Percentiles rank a stretch among this genome's conserved stretches.
phyloP scores from a whole-genome alignment of 2,113 vertebrate species.

The Varanus salvator region DNA sequence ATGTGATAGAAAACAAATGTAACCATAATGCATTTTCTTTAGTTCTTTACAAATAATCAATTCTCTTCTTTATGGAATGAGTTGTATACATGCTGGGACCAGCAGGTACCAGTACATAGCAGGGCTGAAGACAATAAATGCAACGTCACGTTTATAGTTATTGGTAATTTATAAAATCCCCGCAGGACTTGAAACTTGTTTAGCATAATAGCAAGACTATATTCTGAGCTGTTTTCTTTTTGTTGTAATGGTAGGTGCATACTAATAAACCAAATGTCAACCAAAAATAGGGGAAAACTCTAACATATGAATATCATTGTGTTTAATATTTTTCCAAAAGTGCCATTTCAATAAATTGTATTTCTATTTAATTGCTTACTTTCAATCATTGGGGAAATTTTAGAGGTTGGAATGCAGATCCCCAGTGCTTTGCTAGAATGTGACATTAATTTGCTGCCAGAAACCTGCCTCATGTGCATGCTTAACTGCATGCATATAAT shows the following conservation, averaged over 20 bases:
- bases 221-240: slow-evolving; percentile 90
- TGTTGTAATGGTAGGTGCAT: slow-evolving; percentile 89
- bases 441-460: slow-evolving; percentile 79
- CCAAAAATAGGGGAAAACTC: slow-evolving; percentile 80
- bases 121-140: slow-evolving; percentile 87
- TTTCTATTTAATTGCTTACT: slow-evolving; percentile 84
- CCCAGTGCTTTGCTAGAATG: slow-evolving; percentile 76
- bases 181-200: slow-evolving; percentile 83
- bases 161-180: slow-evolving; percentile 90
- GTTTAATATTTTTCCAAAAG: slow-evolving; percentile 83
- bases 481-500: slow-evolving; percentile 71
- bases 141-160: slow-evolving; percentile 90
- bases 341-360: slow-evolving; percentile 79
- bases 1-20: slow-evolving; percentile 70
- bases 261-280: slow-evolving; percentile 91
- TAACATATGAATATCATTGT: slow-evolving; percentile 82
- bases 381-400: slow-evolving; percentile 85
- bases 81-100: slow-evolving; percentile 77
- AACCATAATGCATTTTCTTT: slow-evolving; percentile 75
- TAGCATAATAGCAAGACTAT: slow-evolving; percentile 91
- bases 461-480: slow-evolving; percentile 69
- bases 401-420: slow-evolving; percentile 79
- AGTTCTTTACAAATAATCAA: slow-evolving; percentile 76
- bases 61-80: slow-evolving; percentile 75
- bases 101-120: slow-evolving; percentile 76